Conservation (phyloP, 1,140 invertebrate species). For the Chelonus insularis region DNA sequence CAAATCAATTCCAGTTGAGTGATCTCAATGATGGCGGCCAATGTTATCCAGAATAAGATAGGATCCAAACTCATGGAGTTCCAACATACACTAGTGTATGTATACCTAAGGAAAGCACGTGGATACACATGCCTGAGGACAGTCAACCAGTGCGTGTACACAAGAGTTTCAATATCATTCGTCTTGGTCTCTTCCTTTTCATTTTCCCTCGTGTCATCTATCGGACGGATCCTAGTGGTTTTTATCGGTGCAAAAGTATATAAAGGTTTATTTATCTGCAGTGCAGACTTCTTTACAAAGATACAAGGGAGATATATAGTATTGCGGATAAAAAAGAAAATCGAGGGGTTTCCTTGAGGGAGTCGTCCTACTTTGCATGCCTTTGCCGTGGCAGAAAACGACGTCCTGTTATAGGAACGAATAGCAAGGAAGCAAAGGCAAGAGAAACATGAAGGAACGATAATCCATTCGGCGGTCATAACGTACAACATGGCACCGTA, state of each 20-base stretch:
- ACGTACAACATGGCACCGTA: conserved; percentile 50
- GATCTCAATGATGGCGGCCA: conserved; percentile 53
- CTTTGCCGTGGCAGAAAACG: conserved; percentile 33
- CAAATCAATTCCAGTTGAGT: conserved; percentile 54
- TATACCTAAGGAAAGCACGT: conserved; percentile 17
- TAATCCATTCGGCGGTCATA: conserved; percentile 60
- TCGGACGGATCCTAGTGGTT: not conserved
- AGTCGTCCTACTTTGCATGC: conserved; percentile 43
- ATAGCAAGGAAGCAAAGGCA: conserved; percentile 23
- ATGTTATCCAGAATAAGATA: conserved; percentile 46
- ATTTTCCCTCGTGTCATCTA: not conserved
- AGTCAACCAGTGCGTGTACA: conserved; percentile 14
- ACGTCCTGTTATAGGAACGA: conserved; percentile 9
- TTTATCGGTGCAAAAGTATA: not conserved
- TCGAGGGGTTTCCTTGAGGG: not conserved
- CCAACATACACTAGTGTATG: conserved; percentile 7
- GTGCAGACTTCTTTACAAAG: not conserved
- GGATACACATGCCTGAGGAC: conserved; percentile 24
- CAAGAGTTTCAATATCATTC: not conserved
- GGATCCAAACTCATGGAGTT: not conserved
- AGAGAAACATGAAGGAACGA: conserved; percentile 45
- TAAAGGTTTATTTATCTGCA: conserved; percentile 15
- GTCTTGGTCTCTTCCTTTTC: not conserved
- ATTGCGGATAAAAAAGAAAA: not conserved
- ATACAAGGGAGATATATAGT: not conserved